Evolutionary conservation across 2,888 invertebrate genomes (phyloP), one percentile per base, ranked within the genome.

Genomic region (Dicyrtomina minuta): DNA sequence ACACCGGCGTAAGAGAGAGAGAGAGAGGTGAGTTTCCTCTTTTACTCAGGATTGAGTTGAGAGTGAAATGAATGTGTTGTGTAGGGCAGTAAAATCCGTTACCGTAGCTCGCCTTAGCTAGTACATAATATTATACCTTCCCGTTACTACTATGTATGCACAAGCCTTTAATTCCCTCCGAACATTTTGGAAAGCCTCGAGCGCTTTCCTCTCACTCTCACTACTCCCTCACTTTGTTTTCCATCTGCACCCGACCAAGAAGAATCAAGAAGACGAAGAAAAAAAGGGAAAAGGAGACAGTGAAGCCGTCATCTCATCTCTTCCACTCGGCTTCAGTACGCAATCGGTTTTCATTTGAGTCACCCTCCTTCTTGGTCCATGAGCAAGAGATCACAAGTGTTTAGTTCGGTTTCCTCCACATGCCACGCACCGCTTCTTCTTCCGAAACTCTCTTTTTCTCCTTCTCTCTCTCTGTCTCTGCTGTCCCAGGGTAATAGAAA

Each of bases 301-400:
- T 26, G 49, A 49, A 20, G 41, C 13, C 51, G 51, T 33, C 33
- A 8, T 33, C 33, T 33, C 33, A 39, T 64, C 17, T 51, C 41
- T 64, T 46, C 51, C 39, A 6, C 20, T 64, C 39, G 51, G 33
- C 51, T 64, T 64, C 15, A 20, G 51, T 51, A 12, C 13, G 20
- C 53, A 41, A 64, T 64, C 17, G 39, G 64, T 64, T 64, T 64
- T 64, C 64, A 51, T 64, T 64, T 51, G 39, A 20, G 33, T 33
- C 33, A 33, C 39, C 51, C 62, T 27, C 49, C 27, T 33, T 33
- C 33, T 8, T 33, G 33, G 33, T 33, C 33, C 33, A 33, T 33
- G 33, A 33, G 33, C 33, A 33, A 33, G 33, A 5, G 3, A 33
- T 33, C 33, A 3, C 33, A 33, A 33, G 33, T 33, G 46, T 20